Evolutionary conservation across 1,140 invertebrate species (phyloP).

Genomic region (Aphaenogaster rudis): DNA sequence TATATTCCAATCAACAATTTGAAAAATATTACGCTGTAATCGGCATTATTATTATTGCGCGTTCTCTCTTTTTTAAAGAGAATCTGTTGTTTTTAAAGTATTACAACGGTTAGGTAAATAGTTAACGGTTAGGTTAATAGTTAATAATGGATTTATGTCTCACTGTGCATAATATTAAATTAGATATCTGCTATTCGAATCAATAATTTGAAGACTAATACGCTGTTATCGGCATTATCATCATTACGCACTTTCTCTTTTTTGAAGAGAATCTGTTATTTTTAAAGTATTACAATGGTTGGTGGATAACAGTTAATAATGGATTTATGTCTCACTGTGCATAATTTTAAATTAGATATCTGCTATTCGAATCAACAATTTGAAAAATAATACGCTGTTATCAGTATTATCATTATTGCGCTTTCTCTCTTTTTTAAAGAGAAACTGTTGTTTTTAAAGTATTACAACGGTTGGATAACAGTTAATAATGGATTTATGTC

Average conservation of each 20-base stretch:
- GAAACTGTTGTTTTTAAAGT: background rate
- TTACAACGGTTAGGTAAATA: background rate
- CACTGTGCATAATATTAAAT: slow-evolving; percentile 47
- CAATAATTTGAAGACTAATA: background rate
- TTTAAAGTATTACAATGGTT: background rate
- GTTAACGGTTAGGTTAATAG: background rate
- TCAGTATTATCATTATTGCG: background rate
- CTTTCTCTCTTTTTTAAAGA: background rate
- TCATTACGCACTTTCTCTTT: background rate
- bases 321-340: slow-evolving; percentile 31
- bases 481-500: slow-evolving; percentile 51
- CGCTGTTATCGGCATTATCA: background rate
- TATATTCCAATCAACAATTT: slow-evolving; percentile 17
- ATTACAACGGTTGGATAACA: background rate
- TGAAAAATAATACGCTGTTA: background rate
- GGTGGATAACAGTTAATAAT: slow-evolving; percentile 32
- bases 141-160: slow-evolving; percentile 52
- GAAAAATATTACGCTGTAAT: background rate
- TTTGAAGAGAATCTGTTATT: background rate
- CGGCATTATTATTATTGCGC: background rate
- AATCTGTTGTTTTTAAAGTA: slow-evolving; percentile 2
- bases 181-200: slow-evolving; percentile 30
- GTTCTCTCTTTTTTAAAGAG: background rate
- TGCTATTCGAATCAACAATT: slow-evolving; percentile 10
- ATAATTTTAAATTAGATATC: slow-evolving; percentile 58